Conservation (phyloP, 2,888 invertebrate genomes). For the Eilema sororculum region DNA sequence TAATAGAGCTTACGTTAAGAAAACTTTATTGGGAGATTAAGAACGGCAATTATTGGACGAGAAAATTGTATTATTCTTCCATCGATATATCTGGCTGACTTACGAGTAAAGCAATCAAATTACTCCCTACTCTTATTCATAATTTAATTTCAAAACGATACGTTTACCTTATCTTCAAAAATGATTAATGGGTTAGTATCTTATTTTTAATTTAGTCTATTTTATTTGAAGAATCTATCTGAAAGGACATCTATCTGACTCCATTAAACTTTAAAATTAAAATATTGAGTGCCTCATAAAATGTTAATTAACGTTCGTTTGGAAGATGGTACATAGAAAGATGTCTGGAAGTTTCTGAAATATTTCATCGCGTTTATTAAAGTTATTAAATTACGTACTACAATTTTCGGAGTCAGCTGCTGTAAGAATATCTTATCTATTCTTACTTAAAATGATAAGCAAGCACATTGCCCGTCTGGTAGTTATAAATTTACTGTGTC, state of each 20-base stretch:
- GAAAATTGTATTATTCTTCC: neutral
- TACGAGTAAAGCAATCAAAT: too few species aligned
- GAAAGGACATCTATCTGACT: neutral
- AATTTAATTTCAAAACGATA: too few species aligned
- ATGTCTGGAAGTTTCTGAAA: conserved; percentile 5
- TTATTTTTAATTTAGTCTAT: conserved; percentile 22
- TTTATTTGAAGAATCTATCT: neutral
- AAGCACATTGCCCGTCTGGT: neutral
- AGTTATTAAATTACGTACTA: neutral
- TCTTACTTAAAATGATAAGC: neutral
- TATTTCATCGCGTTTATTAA: neutral
- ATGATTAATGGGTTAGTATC: conserved; percentile 34
- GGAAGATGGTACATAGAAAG: neutral
- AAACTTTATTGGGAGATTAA: conserved; percentile 8
- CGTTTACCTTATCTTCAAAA: too few species aligned
- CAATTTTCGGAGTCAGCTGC: neutral
- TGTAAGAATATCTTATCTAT: neutral
- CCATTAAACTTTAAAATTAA: conserved; percentile 1
- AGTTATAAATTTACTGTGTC: neutral
- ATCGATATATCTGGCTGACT: neutral
- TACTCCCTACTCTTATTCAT: too few species aligned
- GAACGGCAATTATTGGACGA: conserved; percentile 4
- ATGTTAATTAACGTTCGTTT: conserved; percentile 8
- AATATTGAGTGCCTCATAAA: conserved; percentile 5
- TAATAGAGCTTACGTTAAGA: conserved; percentile 16